A percentile compares a stretch with the other conserved stretches of the same genome.
Conservation (phyloP, 2,888 invertebrate species). For the Balanococcus diminutus region DNA sequence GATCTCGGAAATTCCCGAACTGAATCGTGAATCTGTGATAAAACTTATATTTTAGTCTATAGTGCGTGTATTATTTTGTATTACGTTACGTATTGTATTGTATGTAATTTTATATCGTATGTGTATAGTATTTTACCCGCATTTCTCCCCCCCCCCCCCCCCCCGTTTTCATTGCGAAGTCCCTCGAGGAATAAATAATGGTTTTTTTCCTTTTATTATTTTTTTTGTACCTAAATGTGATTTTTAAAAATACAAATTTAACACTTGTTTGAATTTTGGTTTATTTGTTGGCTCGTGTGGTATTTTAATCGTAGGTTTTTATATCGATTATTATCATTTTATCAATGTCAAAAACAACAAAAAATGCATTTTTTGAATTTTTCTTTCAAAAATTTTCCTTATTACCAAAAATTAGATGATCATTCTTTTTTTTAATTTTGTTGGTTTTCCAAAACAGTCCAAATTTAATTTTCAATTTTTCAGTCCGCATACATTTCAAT, state of each 20-base stretch:
- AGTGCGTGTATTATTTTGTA: not conserved
- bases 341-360: too few species aligned
- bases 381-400: too few species aligned
- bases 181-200: not conserved
- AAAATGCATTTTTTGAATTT: too few species aligned
- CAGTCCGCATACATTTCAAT: too few species aligned
- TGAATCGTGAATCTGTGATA: conserved; percentile 33
- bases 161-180: not conserved
- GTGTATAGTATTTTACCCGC: not conserved
- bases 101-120: not conserved
- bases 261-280: conserved; percentile 4
- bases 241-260: conserved; percentile 23
- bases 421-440: too few species aligned
- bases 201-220: not conserved
- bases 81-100: too few species aligned
- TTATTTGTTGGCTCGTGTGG: not conserved
- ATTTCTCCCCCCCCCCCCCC: not conserved
- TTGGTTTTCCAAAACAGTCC: too few species aligned
- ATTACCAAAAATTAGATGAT: too few species aligned
- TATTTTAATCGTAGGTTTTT: too few species aligned
- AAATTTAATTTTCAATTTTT: too few species aligned
- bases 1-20: conserved; percentile 41
- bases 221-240: not conserved
- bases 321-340: too few species aligned
- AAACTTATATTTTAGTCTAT: conserved; percentile 25